Percentiles rank a stretch among this genome's conserved stretches.
phyloP scores from a whole-genome alignment of 2,888 invertebrate species.

The Lasiommata megera region DNA sequence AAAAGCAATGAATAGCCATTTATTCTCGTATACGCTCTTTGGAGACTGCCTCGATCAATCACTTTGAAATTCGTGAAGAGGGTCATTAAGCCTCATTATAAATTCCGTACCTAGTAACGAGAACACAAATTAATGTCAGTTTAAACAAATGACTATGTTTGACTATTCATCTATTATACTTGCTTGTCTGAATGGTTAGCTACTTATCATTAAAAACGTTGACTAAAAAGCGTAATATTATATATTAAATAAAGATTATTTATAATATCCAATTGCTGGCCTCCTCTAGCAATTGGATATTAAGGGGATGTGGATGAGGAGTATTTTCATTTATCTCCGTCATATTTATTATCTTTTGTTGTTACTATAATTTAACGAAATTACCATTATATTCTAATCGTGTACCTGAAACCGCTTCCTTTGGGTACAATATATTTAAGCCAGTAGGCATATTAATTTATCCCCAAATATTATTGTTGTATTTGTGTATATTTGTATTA shows the following conservation, averaged over 20 bases:
- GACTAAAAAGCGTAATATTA: too few relatives aligned
- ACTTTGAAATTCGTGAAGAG: conserved; percentile 29
- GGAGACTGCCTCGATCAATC: conserved; percentile 30
- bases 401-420: not conserved
- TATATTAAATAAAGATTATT: too few relatives aligned
- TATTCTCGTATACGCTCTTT: conserved; percentile 29
- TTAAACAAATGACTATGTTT: conserved; percentile 10
- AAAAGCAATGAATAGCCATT: conserved; percentile 27
- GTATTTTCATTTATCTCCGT: too few relatives aligned
- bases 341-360: not conserved
- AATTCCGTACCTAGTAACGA: conserved; percentile 9
- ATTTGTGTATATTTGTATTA: not conserved
- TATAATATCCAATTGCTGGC: too few relatives aligned
- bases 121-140: conserved; percentile 19
- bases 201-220: not conserved
- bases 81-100: conserved; percentile 30
- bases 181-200: not conserved
- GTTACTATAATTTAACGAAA: not conserved
- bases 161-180: not conserved
- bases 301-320: too few relatives aligned
- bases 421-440: not conserved
- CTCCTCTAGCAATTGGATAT: too few relatives aligned
- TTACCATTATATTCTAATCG: not conserved
- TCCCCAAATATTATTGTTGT: too few relatives aligned
- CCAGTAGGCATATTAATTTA: not conserved